These are phyloP conservation scores for Pedionomus torquatus DNA, from an alignment of 2,113 vertebrate genomes.

Conservation along the genomic window DNA sequence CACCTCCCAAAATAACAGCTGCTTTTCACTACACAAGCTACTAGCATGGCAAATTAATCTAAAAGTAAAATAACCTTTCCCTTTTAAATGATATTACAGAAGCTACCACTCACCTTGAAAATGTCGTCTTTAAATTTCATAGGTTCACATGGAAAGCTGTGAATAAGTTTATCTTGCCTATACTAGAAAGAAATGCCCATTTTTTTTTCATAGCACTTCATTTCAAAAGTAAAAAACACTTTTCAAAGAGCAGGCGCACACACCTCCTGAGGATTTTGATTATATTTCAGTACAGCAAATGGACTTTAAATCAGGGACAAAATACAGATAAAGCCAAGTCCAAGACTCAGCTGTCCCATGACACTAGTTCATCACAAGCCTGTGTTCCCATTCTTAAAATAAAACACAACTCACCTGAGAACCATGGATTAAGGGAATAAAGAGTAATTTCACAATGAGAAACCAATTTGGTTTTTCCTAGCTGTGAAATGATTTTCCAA, in stretches of 20 bases:
- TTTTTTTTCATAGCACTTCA: background rate
- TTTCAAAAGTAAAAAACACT: background rate
- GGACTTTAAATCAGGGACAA: background rate
- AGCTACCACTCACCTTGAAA: background rate
- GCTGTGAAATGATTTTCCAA: background rate
- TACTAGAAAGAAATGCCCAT: background rate
- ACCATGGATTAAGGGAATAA: background rate
- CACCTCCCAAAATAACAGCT: background rate
- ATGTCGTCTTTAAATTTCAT: background rate
- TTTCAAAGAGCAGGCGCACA: background rate
- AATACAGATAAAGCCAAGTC: background rate
- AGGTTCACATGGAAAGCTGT: background rate
- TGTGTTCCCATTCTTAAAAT: background rate
- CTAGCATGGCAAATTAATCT: background rate
- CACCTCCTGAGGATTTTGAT: background rate
- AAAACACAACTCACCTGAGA: background rate
- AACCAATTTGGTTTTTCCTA: background rate
- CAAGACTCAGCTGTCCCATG: background rate
- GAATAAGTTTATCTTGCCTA: background rate
- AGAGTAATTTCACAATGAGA: background rate
- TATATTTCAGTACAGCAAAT: background rate
- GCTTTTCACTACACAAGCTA: background rate
- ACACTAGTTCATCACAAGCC: background rate
- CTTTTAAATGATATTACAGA: background rate
- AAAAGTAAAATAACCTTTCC: background rate